phyloP scores from a whole-genome alignment of 53 echinoderm and acorn worm species.

The Holothuria scabra region DNA sequence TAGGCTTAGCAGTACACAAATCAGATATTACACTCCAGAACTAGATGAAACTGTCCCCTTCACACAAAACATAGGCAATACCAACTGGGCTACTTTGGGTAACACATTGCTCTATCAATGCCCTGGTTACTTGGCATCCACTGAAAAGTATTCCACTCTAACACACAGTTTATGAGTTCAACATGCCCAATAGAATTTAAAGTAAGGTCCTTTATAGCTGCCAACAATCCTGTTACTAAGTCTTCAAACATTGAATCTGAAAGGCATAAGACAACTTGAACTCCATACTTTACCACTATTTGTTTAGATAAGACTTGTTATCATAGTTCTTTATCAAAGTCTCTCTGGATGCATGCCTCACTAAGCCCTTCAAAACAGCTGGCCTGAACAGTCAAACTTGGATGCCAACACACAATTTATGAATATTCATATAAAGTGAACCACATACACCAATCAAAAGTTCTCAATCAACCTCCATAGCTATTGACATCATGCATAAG shows the following conservation, averaged over 20 bases:
- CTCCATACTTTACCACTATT: constrained; percentile 24
- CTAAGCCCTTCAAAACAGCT: constrained; percentile 18
- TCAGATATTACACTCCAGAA: no score
- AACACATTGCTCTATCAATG: no score
- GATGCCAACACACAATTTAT: background rate
- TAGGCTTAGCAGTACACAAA: no score
- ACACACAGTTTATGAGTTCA: no score
- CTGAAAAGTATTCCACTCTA: no score
- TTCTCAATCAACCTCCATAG: background rate
- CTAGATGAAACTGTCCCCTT: no score
- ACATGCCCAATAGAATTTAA: no score
- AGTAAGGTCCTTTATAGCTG: background rate
- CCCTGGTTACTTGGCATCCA: no score
- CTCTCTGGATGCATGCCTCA: constrained; percentile 13
- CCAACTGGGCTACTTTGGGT: no score
- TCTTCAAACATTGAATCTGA: background rate
- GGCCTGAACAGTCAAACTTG: background rate
- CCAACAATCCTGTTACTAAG: background rate
- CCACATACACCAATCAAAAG: constrained; percentile 14
- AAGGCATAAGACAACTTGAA: constrained; percentile 34
- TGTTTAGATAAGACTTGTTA: constrained; percentile 42
- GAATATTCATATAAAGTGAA: background rate
- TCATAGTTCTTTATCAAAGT: constrained; percentile 14
- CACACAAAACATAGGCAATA: no score
- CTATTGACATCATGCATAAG: background rate